Percentiles rank a stretch among this genome's conserved stretches.
Conservation (phyloP, 2,797 vertebrate species). For the Aulostomus chinensis region DNA sequence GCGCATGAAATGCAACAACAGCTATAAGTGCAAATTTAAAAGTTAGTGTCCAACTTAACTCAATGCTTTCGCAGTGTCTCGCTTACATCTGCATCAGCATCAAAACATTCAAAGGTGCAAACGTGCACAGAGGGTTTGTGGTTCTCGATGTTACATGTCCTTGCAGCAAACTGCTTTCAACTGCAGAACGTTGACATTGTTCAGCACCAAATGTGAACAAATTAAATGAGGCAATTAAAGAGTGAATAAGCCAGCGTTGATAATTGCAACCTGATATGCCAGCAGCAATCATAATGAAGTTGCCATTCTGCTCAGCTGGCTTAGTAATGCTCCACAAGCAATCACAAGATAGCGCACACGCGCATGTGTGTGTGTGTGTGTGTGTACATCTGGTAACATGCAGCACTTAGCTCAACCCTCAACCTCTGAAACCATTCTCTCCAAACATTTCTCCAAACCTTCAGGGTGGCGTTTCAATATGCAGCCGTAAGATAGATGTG, state of each 20-base stretch:
- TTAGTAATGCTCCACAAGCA: conserved; percentile 60
- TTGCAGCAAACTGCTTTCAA: conserved; percentile 80
- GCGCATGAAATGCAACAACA: too few species aligned
- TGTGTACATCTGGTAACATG: conserved; percentile 1
- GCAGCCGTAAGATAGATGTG: conserved; percentile 13
- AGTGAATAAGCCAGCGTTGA: conserved; percentile 81
- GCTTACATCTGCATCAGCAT: background rate
- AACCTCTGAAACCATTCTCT: conserved; percentile 33
- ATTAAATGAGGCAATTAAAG: conserved; percentile 88
- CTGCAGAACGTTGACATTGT: conserved; percentile 81
- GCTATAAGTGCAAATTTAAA: too few species aligned
- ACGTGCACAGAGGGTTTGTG: conserved; percentile 16
- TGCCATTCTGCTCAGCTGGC: conserved; percentile 67
- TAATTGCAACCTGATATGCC: conserved; percentile 81
- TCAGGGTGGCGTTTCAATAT: conserved; percentile 31
- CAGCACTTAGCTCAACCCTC: conserved; percentile 10
- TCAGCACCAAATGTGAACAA: conserved; percentile 82
- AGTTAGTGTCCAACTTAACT: background rate
- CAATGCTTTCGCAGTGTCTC: background rate
- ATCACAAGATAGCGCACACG: conserved; percentile 32
- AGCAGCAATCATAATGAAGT: conserved; percentile 79
- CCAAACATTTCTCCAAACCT: conserved; percentile 41
- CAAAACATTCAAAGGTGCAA: conserved; percentile 5
- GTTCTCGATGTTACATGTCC: conserved; percentile 65
- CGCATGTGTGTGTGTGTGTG: too few species aligned